A percentile compares a stretch with the other conserved stretches of the same genome.
Conservation (phyloP, 2,797 vertebrate species). For the Natrix natrix region DNA sequence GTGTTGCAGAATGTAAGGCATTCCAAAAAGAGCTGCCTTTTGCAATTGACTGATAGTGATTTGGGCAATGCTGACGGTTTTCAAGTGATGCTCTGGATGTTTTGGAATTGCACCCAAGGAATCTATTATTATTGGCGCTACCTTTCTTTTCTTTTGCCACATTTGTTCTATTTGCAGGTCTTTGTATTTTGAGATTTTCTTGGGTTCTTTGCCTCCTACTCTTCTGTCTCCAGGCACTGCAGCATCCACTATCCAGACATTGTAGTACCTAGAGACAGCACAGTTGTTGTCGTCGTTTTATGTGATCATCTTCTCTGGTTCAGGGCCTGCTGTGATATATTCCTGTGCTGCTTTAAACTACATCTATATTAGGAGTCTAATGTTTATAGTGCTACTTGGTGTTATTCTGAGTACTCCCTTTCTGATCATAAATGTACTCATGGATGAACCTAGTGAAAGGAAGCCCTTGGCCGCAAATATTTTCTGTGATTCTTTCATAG, state of each 20-base stretch:
- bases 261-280: background rate
- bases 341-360: constrained; percentile 37
- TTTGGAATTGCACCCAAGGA: background rate
- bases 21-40: background rate
- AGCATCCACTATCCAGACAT: background rate
- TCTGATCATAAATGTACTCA: constrained; percentile 23
- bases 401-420: constrained; percentile 46
- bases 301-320: constrained; percentile 43
- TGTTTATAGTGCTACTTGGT: constrained; percentile 53
- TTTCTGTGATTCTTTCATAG: constrained; percentile 43
- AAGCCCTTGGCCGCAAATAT: constrained; percentile 36
- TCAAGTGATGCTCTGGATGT: background rate
- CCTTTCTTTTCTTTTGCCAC: background rate
- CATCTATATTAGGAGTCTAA: constrained; percentile 9
- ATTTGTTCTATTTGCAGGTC: background rate
- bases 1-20: background rate
- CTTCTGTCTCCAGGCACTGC: constrained; percentile 21
- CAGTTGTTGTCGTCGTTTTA: constrained; percentile 13
- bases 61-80: background rate
- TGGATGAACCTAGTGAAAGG: constrained; percentile 40
- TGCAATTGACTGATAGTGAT: background rate
- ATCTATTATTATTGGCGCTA: background rate
- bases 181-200: background rate
- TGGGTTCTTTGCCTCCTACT: background rate
- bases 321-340: constrained; percentile 28